A percentile compares a stretch with the other conserved stretches of the same genome.
Evolutionary conservation across 2,113 vertebrate species (phyloP).

Genomic region (Paramormyrops kingsleyae): DNA sequence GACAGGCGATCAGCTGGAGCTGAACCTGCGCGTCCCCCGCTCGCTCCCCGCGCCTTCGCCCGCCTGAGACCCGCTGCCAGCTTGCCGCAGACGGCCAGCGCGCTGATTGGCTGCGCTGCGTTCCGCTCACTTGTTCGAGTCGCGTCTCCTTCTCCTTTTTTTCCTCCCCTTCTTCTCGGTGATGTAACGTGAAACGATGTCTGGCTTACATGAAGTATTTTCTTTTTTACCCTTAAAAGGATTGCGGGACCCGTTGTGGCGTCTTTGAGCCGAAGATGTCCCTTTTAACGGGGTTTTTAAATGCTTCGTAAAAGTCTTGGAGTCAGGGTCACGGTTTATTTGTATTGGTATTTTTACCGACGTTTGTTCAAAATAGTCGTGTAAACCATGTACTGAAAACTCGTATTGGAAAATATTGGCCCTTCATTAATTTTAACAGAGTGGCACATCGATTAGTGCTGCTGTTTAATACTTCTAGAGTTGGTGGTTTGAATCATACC

Average conservation of each 20-base stretch:
- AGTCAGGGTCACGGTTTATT: neutral
- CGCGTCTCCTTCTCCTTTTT: neutral
- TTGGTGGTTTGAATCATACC: neutral
- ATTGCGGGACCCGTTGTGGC: neutral
- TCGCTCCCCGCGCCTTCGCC: constrained; percentile 29
- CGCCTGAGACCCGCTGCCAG: constrained; percentile 30
- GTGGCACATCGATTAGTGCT: neutral
- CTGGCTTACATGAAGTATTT: neutral
- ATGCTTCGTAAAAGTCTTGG: neutral
- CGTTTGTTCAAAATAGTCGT: neutral
- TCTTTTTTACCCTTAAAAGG: constrained; percentile 12
- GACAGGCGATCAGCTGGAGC: neutral
- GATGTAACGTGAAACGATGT: constrained; percentile 12
- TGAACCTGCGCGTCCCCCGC: constrained; percentile 30
- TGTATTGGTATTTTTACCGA: neutral
- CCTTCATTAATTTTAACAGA: neutral
- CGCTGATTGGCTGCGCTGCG: constrained; percentile 56
- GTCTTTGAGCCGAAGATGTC: neutral
- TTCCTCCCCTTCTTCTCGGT: neutral
- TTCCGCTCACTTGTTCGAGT: neutral
- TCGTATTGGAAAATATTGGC: neutral
- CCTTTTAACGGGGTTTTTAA: neutral
- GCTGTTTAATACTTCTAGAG: neutral
- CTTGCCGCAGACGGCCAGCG: constrained; percentile 50
- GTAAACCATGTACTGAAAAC: neutral